Evolutionary conservation across 2,113 vertebrate species (phyloP).

Genomic region (Archilochus colubris): DNA sequence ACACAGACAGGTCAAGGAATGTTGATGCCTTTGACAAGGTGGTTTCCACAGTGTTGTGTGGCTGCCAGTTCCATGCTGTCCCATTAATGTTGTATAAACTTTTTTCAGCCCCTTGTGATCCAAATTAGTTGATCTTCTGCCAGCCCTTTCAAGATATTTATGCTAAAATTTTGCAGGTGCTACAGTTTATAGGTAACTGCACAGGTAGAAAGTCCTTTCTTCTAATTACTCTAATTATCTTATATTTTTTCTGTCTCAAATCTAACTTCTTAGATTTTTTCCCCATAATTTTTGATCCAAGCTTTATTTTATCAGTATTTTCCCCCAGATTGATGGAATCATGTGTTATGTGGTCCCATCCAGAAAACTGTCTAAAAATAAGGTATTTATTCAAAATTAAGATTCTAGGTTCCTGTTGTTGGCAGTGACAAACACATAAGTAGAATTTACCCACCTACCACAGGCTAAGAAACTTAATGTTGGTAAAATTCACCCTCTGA

Average conservation of each 20-base stretch:
- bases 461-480: background rate
- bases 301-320: background rate
- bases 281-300: background rate
- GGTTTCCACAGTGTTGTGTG: background rate
- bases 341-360: background rate
- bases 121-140: background rate
- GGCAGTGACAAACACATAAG: background rate
- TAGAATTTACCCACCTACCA: background rate
- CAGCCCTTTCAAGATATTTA: background rate
- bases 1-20: background rate
- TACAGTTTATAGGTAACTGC: background rate
- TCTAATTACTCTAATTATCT: background rate
- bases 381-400: background rate
- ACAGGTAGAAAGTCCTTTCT: background rate
- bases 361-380: background rate
- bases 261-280: background rate
- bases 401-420: background rate
- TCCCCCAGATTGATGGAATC: background rate
- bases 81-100: background rate
- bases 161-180: background rate
- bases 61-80: background rate
- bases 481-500: background rate
- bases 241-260: background rate
- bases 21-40: background rate
- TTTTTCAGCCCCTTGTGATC: background rate